Conservation (phyloP, 2,113 vertebrate genomes). For the Percopsis transmontana region DNA sequence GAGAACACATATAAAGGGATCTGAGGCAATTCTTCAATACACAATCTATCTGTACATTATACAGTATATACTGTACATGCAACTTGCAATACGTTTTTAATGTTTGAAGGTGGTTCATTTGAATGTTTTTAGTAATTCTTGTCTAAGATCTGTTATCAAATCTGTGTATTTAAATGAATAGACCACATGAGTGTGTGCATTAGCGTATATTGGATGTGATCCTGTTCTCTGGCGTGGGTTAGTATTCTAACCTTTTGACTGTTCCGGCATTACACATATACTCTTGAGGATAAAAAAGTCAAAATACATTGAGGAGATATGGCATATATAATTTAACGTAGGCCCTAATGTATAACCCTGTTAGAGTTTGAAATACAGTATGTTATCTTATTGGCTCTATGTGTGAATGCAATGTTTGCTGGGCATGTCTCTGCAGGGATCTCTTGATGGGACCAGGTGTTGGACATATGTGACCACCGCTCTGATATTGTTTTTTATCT, state of each 20-base stretch:
- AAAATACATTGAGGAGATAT: neutral
- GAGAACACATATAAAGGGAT: too few relatives aligned
- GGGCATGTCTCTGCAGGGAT: neutral
- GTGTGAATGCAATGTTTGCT: neutral
- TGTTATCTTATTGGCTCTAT: neutral
- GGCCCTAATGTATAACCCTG: neutral
- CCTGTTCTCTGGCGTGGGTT: too few relatives aligned
- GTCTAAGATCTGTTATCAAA: too few relatives aligned
- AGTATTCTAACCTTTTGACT: constrained; percentile 16
- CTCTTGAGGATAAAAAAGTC: constrained; percentile 31
- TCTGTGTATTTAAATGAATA: too few relatives aligned
- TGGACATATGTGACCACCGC: constrained; percentile 2
- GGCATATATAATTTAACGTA: neutral
- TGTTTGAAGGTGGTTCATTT: too few relatives aligned
- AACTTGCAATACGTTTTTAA: too few relatives aligned
- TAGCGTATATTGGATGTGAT: too few relatives aligned
- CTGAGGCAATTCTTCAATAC: too few relatives aligned
- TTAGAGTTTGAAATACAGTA: constrained; percentile 7
- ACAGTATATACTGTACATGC: too few relatives aligned
- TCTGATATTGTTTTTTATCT: constrained; percentile 7
- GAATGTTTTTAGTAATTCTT: too few relatives aligned
- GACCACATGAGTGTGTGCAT: too few relatives aligned
- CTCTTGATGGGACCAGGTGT: constrained; percentile 5
- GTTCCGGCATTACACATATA: constrained; percentile 32
- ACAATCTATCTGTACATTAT: too few relatives aligned